Base-by-base conservation (phyloP, 1,140 invertebrate genomes). In the Musca vetustissima region DNA sequence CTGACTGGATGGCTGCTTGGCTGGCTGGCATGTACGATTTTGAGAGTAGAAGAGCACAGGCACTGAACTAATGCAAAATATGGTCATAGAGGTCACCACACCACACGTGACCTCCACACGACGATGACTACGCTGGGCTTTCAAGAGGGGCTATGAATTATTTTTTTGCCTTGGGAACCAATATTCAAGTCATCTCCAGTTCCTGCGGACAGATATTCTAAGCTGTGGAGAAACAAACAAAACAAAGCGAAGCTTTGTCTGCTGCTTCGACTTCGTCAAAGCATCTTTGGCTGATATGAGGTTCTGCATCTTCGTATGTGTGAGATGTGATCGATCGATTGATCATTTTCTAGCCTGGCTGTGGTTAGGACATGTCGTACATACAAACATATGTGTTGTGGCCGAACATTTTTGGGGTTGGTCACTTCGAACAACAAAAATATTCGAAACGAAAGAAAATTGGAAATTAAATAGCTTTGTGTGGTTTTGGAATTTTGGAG, bases 71-170 rank as follows among this genome's bases (percentile, higher is more conserved):
- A 69, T 65, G 68, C 61, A 69, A 69, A 69, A 69, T 69, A 69
- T 69, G 68, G 68, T 69, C 68, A 69, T 69, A 57, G 68, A 64
- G 68, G 68, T 69, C 68, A 69, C 61, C 28, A 69, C 64, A 66
- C 61, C 68, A 69, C 68, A 69, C 68, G 68, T 69, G 68, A 69
- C 68, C 68, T 65, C 61, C 57, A 64, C 67, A 47, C 53, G 52
- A 55, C 43, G 47, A n/a, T n/a, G n/a, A n/a, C n/a, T n/a, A n/a
- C n/a, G 50, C 24, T 32, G 14, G 21, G n/a, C 43, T 64, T 22
- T 24, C n/a, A n/a, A n/a, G n/a, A n/a, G n/a, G n/a, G n/a, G n/a
- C n/a, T n/a, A n/a, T n/a, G n/a, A n/a, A n/a, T n/a, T n/a, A 19
- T 68, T 24, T 24, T 17, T 48, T 7, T 61, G 57, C 17, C 57